phyloP scores from a whole-genome alignment of 2,888 invertebrate species.

The Apotomis capreana region DNA sequence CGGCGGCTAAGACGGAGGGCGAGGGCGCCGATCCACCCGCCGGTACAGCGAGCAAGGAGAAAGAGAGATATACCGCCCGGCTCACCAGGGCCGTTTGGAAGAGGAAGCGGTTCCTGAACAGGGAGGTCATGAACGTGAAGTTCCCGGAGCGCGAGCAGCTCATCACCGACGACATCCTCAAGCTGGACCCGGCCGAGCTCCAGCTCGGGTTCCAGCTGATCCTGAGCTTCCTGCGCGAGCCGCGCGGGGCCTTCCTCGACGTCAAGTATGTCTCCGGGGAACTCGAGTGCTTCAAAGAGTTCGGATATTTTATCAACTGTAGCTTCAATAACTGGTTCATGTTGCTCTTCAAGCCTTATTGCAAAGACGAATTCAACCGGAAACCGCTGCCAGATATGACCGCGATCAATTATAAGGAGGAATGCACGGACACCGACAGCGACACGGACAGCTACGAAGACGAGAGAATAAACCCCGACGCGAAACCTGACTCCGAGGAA shows the following conservation, averaged over 20 bases:
- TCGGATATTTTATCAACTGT: slow-evolving; percentile 61
- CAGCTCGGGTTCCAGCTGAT: slow-evolving; percentile 57
- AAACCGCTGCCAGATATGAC: not conserved
- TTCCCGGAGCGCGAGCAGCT: slow-evolving; percentile 56
- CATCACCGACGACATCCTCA: slow-evolving; percentile 61
- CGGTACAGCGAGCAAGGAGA: slow-evolving; percentile 43
- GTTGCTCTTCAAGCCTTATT: slow-evolving; percentile 51
- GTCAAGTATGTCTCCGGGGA: slow-evolving; percentile 55
- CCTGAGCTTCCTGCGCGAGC: slow-evolving; percentile 51
- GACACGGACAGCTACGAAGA: slow-evolving; percentile 27
- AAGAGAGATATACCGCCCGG: slow-evolving; percentile 55
- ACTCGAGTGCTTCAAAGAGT: slow-evolving; percentile 53
- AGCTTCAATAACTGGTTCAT: slow-evolving; percentile 58
- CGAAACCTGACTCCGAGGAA: not conserved
- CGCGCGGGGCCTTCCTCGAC: slow-evolving; percentile 49
- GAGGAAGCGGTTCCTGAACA: slow-evolving; percentile 55
- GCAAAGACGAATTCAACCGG: slow-evolving; percentile 11
- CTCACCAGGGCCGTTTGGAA: slow-evolving; percentile 63
- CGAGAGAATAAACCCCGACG: slow-evolving; percentile 18
- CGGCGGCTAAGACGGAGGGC: not conserved
- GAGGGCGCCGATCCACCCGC: not conserved
- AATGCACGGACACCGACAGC: slow-evolving; percentile 9
- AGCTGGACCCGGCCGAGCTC: slow-evolving; percentile 47
- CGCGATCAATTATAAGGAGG: not conserved
- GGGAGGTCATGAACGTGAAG: slow-evolving; percentile 44